Evolutionary conservation across 2,888 invertebrate species (phyloP), one percentile per base, ranked within the genome.

Genomic region (Himalopsyche anomala): DNA sequence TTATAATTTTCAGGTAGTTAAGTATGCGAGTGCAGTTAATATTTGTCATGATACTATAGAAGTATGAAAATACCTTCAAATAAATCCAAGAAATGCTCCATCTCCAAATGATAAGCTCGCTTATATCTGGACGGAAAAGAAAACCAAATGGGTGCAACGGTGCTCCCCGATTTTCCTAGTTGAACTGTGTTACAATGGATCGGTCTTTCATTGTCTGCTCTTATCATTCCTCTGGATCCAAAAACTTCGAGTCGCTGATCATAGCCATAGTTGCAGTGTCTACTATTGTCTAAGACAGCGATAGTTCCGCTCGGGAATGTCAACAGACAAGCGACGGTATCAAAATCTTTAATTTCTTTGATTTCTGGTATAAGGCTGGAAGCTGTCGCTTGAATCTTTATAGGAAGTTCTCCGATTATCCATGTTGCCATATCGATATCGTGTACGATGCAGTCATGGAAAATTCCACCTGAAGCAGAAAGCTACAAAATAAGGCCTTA

Each of bases 161-260:
- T 91, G n/a, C 91, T 85, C 4, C 93, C 93, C 17, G 91, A 90
- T 0, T 92, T 90, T 1, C 91, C 93, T 2, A 91, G 89, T 80
- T 92, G 90, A 0, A 90, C 89, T 88, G 92, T 92, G 0, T 93
- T 91, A 28, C 92, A 92, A 85, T 92, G 92, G 81, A 91, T 91
- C 0, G 94, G 94, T 83, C 92, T 92, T 89, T 94, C 93, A 89
- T 95, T 94, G 88, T 93, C 93, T 0, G 93, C 93, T 88, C 91
- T 92, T 12, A 95, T 90, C 91, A 92, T 92, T 88, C 95, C 95
- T 89, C 93, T 94, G 28, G 93, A 92, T 80, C 95, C 95, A 88
- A 95, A 95, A 12, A 93, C 94, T 91, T 96, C 96, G 0, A 95
- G 90, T 88, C 96, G 92, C 90, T 95, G 95, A 88, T 96, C 96